Evolutionary conservation across 2,797 vertebrate species (phyloP), one percentile per base, ranked within the genome.

Genomic region (Takifugu rubripes): DNA sequence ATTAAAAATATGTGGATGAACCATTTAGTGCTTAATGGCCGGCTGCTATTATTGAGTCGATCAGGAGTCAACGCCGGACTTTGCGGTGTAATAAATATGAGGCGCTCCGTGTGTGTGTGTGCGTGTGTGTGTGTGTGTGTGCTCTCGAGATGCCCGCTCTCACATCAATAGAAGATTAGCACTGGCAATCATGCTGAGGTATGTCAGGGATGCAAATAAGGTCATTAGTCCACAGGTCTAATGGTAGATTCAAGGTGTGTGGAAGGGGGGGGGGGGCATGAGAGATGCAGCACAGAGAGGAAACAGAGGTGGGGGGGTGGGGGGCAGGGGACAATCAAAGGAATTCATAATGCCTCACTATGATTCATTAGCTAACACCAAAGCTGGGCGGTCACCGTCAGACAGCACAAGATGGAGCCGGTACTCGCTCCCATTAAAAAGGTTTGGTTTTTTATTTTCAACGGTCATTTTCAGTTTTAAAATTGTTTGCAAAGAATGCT

Each of bases 1-100:
- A 95, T 96, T 95, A 95, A 95, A 44, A 93, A 95, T 91, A 92
- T 94, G 92, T 94, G 93, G 92, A 96, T 91, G 94, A 96, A 92
- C 93, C 94, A 94, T 95, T 97, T 95, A 96, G 93, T 89, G 87
- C 94, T 94, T 97, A 97, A 96, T 95, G 92, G 93, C 93, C 91
- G 91, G 92, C 92, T 92, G 93, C 93, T 92, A 94, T 97, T 94
- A 96, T 91, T 88, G 93, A 95, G 94, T 93, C 94, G 92, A 77
- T 86, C 78, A 74, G 70, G 72, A 81, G 79, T 73, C 69, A 86
- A 85, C 57, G 75, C 64, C 1, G 75, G 77, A 78, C 77, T 75
- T 79, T 67, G 76, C 48, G 50, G 42, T 31, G 68, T 91, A 92
- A 94, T 94, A 94, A 94, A 95, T 94, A 92, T 84, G 85, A 85